Evolutionary conservation across 2,113 vertebrate species (phyloP).

Genomic region (Tachysurus fulvidraco): DNA sequence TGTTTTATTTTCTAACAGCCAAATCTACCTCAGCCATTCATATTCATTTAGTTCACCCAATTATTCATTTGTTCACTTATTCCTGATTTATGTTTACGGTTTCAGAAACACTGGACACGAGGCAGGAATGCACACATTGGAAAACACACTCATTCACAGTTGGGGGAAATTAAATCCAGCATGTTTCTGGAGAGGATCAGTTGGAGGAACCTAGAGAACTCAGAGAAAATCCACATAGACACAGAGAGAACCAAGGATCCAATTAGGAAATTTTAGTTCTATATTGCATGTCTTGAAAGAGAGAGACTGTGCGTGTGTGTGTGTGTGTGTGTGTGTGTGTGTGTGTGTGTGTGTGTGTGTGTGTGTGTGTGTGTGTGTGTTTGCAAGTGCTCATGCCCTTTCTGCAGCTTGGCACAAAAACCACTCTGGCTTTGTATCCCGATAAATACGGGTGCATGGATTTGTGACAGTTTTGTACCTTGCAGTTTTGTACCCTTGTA

Average conservation of each 20-base stretch:
- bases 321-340: neutral
- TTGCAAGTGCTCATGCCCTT: slow-evolving; percentile 22
- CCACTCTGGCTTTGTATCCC: slow-evolving; percentile 21
- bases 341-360: neutral
- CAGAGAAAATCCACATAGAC: neutral
- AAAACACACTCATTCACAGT: neutral
- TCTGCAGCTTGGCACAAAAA: slow-evolving; percentile 36
- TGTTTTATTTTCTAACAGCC: neutral
- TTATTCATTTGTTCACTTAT: neutral
- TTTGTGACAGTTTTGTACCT: slow-evolving; percentile 37
- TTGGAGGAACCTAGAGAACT: neutral
- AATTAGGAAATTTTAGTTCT: neutral
- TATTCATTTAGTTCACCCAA: neutral
- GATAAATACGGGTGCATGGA: slow-evolving; percentile 28
- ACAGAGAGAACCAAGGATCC: neutral
- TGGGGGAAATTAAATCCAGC: neutral
- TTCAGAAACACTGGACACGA: neutral
- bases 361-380: neutral
- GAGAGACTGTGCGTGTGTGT: neutral
- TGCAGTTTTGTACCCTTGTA: neutral
- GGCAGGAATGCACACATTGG: neutral
- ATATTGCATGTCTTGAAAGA: neutral
- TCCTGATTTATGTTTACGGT: neutral
- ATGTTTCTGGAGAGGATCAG: neutral
- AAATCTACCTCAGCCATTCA: neutral